Conservation (phyloP, 2,888 invertebrate genomes). For the Blastobasis adustella region DNA sequence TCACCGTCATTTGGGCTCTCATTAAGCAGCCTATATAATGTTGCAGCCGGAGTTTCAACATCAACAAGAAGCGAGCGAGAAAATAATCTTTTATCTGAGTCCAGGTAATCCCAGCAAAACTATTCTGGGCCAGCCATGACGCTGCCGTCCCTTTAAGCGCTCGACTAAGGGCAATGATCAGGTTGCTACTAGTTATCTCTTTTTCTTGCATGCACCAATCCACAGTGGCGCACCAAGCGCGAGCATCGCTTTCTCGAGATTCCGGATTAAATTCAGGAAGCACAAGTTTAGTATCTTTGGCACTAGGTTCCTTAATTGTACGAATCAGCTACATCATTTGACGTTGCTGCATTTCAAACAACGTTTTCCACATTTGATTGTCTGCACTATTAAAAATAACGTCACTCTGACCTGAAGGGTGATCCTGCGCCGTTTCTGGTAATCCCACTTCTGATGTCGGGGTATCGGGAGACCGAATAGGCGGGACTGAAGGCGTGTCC, state of each 20-base stretch:
- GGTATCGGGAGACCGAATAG: too few relatives aligned
- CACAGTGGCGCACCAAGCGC: constrained; percentile 1
- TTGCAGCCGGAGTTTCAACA: not conserved
- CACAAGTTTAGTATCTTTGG: too few relatives aligned
- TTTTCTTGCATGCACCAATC: not conserved
- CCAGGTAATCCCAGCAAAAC: constrained; percentile 1
- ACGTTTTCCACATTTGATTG: too few relatives aligned
- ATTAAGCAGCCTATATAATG: not conserved
- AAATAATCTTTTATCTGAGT: not conserved
- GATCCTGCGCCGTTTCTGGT: too few relatives aligned
- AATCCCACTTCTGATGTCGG: too few relatives aligned
- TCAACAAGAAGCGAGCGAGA: not conserved
- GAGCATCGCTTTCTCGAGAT: not conserved
- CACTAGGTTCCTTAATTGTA: too few relatives aligned
- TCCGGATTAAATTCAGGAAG: constrained; percentile 3
- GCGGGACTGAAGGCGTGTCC: too few relatives aligned
- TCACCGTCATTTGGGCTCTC: not conserved
- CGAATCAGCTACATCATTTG: too few relatives aligned
- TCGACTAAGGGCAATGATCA: not conserved
- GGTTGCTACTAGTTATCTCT: not conserved
- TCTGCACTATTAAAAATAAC: too few relatives aligned
- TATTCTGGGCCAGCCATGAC: not conserved
- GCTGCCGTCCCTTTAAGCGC: constrained; percentile 1
- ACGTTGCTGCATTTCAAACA: too few relatives aligned
- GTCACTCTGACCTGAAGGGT: too few relatives aligned